Percentiles rank a stretch among this genome's conserved stretches.
Evolutionary conservation across 2,888 invertebrate genomes (phyloP).

Genomic region (Drosophila kokeensis): DNA sequence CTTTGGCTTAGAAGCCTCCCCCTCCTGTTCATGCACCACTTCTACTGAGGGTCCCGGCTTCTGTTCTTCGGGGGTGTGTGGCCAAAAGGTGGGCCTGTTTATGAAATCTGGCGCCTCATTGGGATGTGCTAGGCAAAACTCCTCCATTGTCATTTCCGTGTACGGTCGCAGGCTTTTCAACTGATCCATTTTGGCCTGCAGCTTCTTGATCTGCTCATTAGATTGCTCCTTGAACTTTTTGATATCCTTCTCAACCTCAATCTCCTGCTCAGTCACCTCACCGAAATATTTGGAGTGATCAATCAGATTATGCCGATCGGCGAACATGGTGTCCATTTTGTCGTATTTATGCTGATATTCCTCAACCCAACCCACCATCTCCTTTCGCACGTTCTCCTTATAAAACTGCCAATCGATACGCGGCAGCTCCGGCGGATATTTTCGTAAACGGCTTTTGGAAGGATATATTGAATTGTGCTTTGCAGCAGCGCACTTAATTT

Average conservation of each 20-base stretch:
- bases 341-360: conserved; percentile 92
- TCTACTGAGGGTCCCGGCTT: conserved; percentile 57
- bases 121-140: conserved; percentile 90
- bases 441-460: conserved; percentile 62
- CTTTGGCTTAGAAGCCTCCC: not conserved
- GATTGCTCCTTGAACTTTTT: conserved; percentile 67
- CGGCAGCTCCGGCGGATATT: conserved; percentile 89
- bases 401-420: conserved; percentile 93
- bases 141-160: conserved; percentile 93
- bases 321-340: conserved; percentile 66
- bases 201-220: conserved; percentile 81
- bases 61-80: conserved; percentile 90
- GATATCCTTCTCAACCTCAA: conserved; percentile 86
- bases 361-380: conserved; percentile 92
- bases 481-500: not conserved
- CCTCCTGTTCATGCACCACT: conserved; percentile 9
- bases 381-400: conserved; percentile 88
- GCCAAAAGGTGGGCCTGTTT: conserved; percentile 93
- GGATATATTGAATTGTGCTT: not conserved
- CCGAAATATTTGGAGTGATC: conserved; percentile 75
- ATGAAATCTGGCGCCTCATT: conserved; percentile 89
- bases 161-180: conserved; percentile 89
- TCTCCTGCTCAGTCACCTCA: conserved; percentile 88
- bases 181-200: conserved; percentile 87
- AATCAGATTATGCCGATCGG: conserved; percentile 57